These are phyloP conservation scores for Lacerta agilis DNA, from an alignment of 2,797 vertebrate species.

Conservation along the genomic window DNA sequence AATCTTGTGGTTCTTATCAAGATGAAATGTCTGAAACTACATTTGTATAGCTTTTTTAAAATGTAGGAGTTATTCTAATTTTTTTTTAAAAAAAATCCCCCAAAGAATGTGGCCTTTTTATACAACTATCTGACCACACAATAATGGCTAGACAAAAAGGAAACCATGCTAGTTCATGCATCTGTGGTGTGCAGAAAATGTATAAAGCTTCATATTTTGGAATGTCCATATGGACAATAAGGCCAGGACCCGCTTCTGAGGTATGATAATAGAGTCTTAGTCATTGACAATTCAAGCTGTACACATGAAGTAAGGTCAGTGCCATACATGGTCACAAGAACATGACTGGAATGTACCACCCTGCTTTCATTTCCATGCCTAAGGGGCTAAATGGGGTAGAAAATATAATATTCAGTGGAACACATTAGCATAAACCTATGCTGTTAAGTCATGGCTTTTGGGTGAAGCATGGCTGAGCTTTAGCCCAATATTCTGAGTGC, in stretches of 20 bases:
- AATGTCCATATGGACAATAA: not conserved
- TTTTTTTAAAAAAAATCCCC: not conserved
- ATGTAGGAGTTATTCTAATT: not conserved
- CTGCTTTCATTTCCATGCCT: not conserved
- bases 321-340: not conserved
- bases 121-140: not conserved
- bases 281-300: not conserved
- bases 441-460: not conserved
- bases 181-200: not conserved
- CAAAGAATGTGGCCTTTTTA: slow-evolving; percentile 4
- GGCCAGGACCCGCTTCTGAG: slow-evolving; percentile 18
- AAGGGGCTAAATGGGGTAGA: not conserved
- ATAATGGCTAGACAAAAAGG: not conserved
- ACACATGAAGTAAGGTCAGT: not conserved
- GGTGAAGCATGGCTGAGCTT: not conserved
- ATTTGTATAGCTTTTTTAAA: slow-evolving; percentile 7
- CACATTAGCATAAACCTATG: not conserved
- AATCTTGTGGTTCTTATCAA: slow-evolving; percentile 19
- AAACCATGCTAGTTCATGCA: not conserved
- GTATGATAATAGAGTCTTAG: not conserved
- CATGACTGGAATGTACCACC: not conserved
- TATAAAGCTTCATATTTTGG: not conserved
- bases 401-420: not conserved
- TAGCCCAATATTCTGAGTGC: not conserved
- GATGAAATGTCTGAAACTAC: slow-evolving; percentile 7